Conservation (phyloP, 2,888 invertebrate species). For the Itoplectis maculator region DNA sequence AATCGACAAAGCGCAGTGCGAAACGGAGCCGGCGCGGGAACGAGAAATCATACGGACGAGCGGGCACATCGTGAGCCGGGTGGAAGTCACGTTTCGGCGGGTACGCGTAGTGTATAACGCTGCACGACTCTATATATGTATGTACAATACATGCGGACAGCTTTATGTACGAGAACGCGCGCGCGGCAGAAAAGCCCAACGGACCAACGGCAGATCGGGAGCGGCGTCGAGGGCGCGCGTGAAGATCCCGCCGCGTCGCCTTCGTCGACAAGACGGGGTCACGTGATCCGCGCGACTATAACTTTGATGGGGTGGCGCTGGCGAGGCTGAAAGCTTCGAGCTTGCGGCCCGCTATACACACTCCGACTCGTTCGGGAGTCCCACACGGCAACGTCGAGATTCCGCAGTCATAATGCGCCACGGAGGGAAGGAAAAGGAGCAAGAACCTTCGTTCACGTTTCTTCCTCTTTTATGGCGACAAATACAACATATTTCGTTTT, state of each 20-base stretch:
- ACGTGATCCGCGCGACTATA: slow-evolving; percentile 1
- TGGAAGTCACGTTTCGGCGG: slow-evolving; percentile 17
- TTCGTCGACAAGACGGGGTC: too few species aligned
- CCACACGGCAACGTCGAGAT: neutral
- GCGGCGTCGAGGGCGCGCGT: neutral
- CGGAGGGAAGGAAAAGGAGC: neutral
- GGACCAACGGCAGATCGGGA: neutral
- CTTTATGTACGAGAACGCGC: neutral
- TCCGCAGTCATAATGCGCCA: slow-evolving; percentile 13
- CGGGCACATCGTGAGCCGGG: neutral
- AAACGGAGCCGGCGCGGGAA: neutral
- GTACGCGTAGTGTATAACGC: neutral
- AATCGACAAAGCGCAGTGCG: neutral
- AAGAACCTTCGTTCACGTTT: neutral
- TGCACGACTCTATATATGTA: neutral
- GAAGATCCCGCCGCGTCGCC: slow-evolving; percentile 6
- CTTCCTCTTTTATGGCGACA: neutral
- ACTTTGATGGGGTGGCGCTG: slow-evolving; percentile 5
- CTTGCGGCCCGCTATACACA: neutral
- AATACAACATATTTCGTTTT: neutral
- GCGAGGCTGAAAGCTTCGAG: slow-evolving; percentile 12
- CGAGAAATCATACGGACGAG: neutral
- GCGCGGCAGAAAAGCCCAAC: neutral
- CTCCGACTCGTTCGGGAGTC: neutral
- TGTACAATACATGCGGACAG: too few species aligned